Evolutionary conservation across 2,888 invertebrate species (phyloP).

Genomic region (Sarcophaga caerulescens): DNA sequence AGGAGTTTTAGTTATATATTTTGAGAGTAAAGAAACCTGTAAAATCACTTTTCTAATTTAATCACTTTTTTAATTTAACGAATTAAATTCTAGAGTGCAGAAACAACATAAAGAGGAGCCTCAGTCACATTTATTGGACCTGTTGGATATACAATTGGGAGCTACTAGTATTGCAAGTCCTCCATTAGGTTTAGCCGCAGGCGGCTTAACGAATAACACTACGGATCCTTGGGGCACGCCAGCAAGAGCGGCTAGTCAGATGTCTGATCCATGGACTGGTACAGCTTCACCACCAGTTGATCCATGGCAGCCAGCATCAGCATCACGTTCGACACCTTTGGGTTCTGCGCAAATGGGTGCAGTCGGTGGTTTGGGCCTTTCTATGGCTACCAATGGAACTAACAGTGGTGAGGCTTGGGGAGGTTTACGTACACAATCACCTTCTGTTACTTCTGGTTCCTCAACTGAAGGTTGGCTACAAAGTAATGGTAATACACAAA

Average conservation of each 20-base stretch:
- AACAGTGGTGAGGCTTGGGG: conserved; percentile 76
- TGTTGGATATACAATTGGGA: conserved; percentile 90
- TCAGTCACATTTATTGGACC: conserved; percentile 90
- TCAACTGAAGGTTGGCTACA: conserved; percentile 81
- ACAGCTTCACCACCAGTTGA: conserved; percentile 79
- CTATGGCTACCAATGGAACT: conserved; percentile 58
- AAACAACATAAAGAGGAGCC: conserved; percentile 75
- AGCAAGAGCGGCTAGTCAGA: conserved; percentile 83
- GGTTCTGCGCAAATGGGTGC: conserved; percentile 74
- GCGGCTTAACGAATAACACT: conserved; percentile 71
- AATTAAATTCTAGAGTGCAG: conserved; percentile 50
- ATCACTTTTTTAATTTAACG: conserved; percentile 33
- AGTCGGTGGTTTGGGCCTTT: conserved; percentile 69
- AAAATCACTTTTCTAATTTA: conserved; percentile 28
- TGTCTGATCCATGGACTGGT: conserved; percentile 81
- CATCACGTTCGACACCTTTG: conserved; percentile 66
- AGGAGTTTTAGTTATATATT: not conserved
- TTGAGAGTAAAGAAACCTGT: not conserved
- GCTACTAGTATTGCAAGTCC: conserved; percentile 83
- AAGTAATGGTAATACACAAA: conserved; percentile 72
- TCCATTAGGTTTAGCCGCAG: conserved; percentile 79
- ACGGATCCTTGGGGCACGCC: conserved; percentile 90
- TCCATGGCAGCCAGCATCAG: conserved; percentile 79
- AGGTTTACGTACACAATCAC: conserved; percentile 79
- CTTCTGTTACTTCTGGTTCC: conserved; percentile 80